These are phyloP conservation scores for Limnephilus rhombicus DNA, from an alignment of 2,888 invertebrate genomes.

Conservation along the genomic window DNA sequence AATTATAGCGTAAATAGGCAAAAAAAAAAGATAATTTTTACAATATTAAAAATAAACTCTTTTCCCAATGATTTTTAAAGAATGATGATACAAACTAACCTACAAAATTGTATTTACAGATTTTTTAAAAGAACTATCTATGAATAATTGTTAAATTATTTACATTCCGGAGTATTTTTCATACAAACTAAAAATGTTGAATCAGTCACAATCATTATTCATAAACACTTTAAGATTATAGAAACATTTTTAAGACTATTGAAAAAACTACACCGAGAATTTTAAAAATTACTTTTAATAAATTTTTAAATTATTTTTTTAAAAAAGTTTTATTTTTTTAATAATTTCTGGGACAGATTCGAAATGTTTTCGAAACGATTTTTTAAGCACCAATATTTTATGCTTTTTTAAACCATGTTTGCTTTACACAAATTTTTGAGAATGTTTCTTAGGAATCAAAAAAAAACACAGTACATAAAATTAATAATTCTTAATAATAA, in stretches of 20 bases:
- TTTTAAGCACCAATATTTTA: slow-evolving; percentile 17
- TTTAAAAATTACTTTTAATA: slow-evolving; percentile 12
- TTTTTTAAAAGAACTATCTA: slow-evolving; percentile 52
- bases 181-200: slow-evolving; percentile 23
- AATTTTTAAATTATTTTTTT: slow-evolving; percentile 4
- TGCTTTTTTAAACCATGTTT: not conserved
- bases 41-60: not conserved
- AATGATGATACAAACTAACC: slow-evolving; percentile 9
- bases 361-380: not conserved
- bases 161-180: slow-evolving; percentile 17
- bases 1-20: not conserved
- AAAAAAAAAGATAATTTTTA: not conserved
- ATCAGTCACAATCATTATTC: slow-evolving; percentile 47
- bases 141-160: not conserved
- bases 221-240: slow-evolving; percentile 41
- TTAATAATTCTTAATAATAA: not conserved
- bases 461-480: slow-evolving; percentile 26
- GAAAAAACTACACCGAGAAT: slow-evolving; percentile 45
- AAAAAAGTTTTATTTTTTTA: not conserved
- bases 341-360: not conserved
- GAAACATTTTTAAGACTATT: slow-evolving; percentile 32
- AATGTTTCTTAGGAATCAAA: slow-evolving; percentile 40
- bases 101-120: slow-evolving; percentile 44
- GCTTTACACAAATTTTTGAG: slow-evolving; percentile 29
- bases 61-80: not conserved